phyloP scores from a whole-genome alignment of 2,113 vertebrate genomes.

The Semnopithecus entellus region DNA sequence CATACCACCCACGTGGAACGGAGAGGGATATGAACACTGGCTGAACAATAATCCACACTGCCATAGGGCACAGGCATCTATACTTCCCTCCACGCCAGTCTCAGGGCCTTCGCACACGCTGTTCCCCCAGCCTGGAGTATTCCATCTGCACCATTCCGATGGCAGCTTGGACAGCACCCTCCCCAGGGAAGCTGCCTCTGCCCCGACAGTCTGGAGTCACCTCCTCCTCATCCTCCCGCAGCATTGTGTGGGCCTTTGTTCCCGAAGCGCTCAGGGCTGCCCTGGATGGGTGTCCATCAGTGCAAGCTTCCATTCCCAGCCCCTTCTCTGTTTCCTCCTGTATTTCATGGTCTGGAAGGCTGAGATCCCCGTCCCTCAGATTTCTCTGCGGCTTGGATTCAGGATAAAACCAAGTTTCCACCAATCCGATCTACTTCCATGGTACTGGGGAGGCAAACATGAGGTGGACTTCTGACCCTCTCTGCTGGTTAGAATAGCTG shows the following conservation, averaged over 20 bases:
- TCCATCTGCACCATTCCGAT: background rate
- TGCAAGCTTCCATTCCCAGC: rapidly evolving
- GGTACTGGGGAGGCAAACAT: rapidly evolving
- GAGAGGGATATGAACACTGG: rapidly evolving
- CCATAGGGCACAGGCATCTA: rapidly evolving
- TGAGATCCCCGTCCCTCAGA: background rate
- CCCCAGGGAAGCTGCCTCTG: background rate
- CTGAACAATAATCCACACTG: background rate
- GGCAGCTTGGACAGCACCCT: background rate
- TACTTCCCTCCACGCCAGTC: too few relatives aligned
- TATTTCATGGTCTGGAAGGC: background rate
- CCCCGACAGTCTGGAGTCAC: background rate
- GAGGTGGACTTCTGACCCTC: background rate
- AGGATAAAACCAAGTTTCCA: background rate
- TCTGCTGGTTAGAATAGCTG: too few relatives aligned
- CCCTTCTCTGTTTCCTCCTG: background rate
- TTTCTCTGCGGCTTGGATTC: background rate
- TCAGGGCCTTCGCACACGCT: background rate
- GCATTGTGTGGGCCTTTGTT: background rate
- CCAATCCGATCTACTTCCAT: rapidly evolving
- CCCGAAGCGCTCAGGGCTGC: rapidly evolving
- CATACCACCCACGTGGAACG: rapidly evolving
- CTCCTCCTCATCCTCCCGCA: rapidly evolving
- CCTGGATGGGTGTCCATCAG: rapidly evolving
- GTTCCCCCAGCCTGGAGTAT: background rate